These are phyloP conservation scores for Pungitius pungitius DNA, from an alignment of 2,113 vertebrate genomes.

Conservation along the genomic window DNA sequence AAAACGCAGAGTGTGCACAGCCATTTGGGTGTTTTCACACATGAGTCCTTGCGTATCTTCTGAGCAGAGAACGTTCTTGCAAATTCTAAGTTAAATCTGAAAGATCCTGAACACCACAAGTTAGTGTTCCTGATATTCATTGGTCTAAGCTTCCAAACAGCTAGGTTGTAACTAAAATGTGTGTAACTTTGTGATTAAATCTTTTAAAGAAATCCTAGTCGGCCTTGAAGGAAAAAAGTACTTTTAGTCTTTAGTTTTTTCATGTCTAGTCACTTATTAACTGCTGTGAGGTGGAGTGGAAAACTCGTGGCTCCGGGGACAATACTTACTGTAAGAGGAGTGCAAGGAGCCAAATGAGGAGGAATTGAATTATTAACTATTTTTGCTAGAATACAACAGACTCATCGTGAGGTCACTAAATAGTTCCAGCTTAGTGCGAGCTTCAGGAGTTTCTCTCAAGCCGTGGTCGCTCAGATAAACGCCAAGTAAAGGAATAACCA, in stretches of 20 bases:
- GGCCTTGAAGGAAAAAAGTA: too few species aligned
- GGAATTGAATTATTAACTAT: background rate
- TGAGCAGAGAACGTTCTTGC: background rate
- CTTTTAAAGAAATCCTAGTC: too few species aligned
- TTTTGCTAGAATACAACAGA: background rate
- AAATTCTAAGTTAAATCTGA: background rate
- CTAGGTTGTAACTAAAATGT: background rate
- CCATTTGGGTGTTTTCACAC: background rate
- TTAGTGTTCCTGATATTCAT: background rate
- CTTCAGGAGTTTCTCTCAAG: background rate
- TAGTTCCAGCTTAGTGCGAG: background rate
- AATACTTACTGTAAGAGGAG: background rate
- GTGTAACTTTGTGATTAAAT: too few species aligned
- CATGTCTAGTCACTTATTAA: background rate
- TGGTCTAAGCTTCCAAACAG: too few species aligned
- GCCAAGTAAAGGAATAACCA: background rate
- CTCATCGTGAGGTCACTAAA: background rate
- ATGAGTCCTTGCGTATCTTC: background rate
- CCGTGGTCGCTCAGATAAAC: background rate
- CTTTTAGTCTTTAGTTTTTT: background rate
- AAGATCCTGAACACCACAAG: background rate
- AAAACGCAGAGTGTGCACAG: background rate
- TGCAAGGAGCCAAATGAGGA: background rate
- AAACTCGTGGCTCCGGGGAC: background rate
- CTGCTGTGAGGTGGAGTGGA: background rate